phyloP scores from a whole-genome alignment of 1,140 invertebrate genomes.

The Acyrthosiphon pisum region DNA sequence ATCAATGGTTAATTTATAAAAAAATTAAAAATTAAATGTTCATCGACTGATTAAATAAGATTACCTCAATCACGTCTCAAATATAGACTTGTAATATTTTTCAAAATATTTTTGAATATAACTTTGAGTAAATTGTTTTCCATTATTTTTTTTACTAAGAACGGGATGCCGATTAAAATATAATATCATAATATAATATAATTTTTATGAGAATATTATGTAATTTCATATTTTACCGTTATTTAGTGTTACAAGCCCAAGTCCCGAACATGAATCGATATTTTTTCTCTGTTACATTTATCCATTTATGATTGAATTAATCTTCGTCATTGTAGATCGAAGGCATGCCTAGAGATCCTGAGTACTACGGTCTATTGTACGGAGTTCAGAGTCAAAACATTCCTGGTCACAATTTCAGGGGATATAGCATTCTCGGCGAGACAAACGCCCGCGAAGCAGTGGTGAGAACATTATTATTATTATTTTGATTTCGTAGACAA shows the following conservation, averaged over 20 bases:
- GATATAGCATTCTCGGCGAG: conserved; percentile 64
- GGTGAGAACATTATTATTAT: neutral
- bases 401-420: conserved; percentile 65
- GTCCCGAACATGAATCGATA: neutral
- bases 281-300: neutral
- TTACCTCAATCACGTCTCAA: no score
- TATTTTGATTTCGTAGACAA: neutral
- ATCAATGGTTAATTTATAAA: no score
- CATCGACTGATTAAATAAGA: no score
- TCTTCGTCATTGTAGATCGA: conserved; percentile 59
- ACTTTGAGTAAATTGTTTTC: no score
- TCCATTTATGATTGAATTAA: neutral
- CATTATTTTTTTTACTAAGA: no score
- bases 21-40: no score
- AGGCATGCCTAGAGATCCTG: conserved; percentile 60
- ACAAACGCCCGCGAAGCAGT: neutral
- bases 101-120: no score
- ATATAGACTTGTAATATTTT: no score
- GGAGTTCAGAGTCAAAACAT: conserved; percentile 62
- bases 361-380: conserved; percentile 62
- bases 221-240: neutral
- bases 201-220: neutral
- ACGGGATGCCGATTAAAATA: no score
- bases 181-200: neutral
- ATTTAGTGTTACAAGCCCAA: neutral